phyloP scores from a whole-genome alignment of 2,113 vertebrate genomes.

The Pavo muticus region DNA sequence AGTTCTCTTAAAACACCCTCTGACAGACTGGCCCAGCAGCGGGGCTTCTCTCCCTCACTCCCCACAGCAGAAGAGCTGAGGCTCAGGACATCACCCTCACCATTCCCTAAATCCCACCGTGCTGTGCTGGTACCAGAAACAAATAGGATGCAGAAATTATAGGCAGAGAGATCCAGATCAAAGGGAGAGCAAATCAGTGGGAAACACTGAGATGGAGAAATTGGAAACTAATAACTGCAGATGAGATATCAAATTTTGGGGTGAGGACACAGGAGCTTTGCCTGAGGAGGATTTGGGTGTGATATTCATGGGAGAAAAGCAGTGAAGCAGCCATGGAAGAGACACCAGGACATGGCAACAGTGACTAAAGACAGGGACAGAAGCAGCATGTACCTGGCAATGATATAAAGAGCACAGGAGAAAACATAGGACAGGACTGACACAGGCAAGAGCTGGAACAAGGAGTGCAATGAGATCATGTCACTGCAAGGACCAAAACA shows the following conservation, averaged over 20 bases:
- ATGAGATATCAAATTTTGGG: neutral
- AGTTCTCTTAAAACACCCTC: neutral
- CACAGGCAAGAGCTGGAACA: neutral
- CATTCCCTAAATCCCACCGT: neutral
- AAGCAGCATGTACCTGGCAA: neutral
- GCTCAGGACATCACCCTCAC: neutral
- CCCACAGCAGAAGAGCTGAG: neutral
- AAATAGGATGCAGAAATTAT: neutral
- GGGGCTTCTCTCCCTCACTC: neutral
- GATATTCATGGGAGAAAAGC: rapidly evolving
- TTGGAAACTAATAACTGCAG: neutral
- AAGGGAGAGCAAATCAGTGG: neutral
- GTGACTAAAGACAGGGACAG: rapidly evolving
- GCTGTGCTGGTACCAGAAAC: neutral
- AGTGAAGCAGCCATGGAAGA: neutral
- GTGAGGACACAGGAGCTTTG: neutral
- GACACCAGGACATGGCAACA: rapidly evolving
- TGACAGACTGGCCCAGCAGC: neutral
- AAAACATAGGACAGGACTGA: neutral
- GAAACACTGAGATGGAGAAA: neutral
- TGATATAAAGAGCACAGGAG: neutral
- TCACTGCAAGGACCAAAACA: neutral
- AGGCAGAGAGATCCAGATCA: rapidly evolving
- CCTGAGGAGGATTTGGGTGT: rapidly evolving
- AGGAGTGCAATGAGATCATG: neutral